Conservation (phyloP, 2,113 vertebrate genomes). For the Aspiorhynchus laticeps region DNA sequence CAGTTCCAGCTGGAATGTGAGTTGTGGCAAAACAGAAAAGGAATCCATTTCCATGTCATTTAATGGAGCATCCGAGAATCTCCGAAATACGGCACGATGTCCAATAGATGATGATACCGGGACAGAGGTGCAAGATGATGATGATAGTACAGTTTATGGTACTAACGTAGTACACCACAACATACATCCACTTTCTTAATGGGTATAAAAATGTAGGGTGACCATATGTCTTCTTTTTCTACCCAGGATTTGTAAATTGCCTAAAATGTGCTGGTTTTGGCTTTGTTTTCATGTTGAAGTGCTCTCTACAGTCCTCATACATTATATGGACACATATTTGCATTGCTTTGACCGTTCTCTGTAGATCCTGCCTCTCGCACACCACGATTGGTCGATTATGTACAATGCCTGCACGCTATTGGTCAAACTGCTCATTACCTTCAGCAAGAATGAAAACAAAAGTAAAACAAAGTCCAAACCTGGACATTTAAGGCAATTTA, state of each 20-base stretch:
- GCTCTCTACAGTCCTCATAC: too few species aligned
- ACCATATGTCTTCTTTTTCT: not conserved
- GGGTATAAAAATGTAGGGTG: not conserved
- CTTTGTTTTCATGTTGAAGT: not conserved
- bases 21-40: constrained; percentile 28
- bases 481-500: not conserved
- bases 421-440: not conserved
- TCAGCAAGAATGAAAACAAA: not conserved
- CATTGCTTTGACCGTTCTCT: not conserved
- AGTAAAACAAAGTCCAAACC: not conserved
- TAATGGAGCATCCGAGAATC: not conserved
- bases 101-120: not conserved
- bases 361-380: not conserved
- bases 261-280: not conserved
- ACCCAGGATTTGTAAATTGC: not conserved
- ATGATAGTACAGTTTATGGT: constrained; percentile 16
- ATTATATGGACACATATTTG: too few species aligned
- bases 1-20: constrained; percentile 35
- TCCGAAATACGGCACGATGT: not conserved
- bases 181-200: constrained; percentile 17
- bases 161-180: constrained; percentile 16
- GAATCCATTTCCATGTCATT: not conserved
- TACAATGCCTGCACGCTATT: not conserved
- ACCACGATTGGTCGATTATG: not conserved
- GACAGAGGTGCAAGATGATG: not conserved